Evolutionary conservation across 2,888 invertebrate genomes (phyloP).

Genomic region (Pristionchus exspectatus): DNA sequence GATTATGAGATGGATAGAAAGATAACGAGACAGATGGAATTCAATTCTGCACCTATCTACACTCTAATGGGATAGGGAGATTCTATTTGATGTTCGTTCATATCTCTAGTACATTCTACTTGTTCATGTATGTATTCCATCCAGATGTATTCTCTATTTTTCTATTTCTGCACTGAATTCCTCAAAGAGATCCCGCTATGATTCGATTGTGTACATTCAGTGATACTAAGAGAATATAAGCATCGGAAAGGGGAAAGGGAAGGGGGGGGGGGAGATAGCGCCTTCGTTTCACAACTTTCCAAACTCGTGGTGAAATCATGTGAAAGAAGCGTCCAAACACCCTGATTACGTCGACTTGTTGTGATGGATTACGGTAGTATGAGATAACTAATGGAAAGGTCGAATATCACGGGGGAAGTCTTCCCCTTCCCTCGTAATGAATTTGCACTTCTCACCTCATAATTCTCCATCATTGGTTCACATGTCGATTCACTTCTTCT

Average conservation of each 20-base stretch:
- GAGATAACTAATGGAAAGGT: conserved; percentile 3
- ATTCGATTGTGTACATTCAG: conserved; percentile 33
- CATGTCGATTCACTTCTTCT: conserved; percentile 48
- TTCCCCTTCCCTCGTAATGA: background rate
- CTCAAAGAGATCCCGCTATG: background rate
- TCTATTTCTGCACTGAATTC: background rate
- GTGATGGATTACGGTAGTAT: background rate
- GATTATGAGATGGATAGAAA: background rate
- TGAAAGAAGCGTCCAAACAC: conserved; percentile 23
- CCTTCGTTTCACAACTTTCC: conserved; percentile 15
- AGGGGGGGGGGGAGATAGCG: background rate
- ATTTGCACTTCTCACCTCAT: conserved; percentile 21
- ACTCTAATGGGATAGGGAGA: background rate
- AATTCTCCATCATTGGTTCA: conserved; percentile 40
- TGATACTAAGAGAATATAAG: conserved; percentile 42
- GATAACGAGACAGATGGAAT: background rate
- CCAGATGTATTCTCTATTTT: background rate
- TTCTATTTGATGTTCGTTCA: background rate
- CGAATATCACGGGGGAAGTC: background rate
- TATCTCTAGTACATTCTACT: background rate
- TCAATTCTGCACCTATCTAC: background rate
- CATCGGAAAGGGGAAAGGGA: background rate
- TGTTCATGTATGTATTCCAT: background rate
- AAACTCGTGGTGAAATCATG: conserved; percentile 41
- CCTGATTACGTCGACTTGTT: conserved; percentile 35